Evolutionary conservation across 2,797 vertebrate genomes (phyloP).

Genomic region (Erpetoichthys calabaricus): DNA sequence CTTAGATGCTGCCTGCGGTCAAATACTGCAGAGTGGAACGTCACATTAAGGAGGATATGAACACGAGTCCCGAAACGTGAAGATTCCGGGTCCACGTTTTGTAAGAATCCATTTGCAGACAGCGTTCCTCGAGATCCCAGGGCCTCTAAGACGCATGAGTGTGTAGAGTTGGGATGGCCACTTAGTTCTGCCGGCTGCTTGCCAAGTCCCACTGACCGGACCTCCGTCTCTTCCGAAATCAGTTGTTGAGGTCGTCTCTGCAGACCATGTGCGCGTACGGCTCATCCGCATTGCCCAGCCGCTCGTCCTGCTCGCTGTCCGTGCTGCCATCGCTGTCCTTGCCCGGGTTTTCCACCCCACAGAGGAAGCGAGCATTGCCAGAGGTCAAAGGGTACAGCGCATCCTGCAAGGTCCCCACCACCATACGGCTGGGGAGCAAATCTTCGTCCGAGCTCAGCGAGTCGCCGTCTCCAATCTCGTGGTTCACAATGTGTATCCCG

Average conservation of each 20-base stretch:
- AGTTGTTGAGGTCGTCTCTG: constrained; percentile 38
- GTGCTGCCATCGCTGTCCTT: constrained; percentile 78
- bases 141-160: too few species aligned
- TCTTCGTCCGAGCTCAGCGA: constrained; percentile 88
- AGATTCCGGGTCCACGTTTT: too few species aligned
- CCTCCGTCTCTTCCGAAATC: too few species aligned
- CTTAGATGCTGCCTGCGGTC: too few species aligned
- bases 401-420: constrained; percentile 44
- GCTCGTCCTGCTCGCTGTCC: constrained; percentile 67
- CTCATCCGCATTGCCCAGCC: constrained; percentile 30
- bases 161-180: too few species aligned
- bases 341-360: constrained; percentile 38
- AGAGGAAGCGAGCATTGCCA: constrained; percentile 47
- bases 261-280: constrained; percentile 52
- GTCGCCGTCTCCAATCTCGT: constrained; percentile 69
- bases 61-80: too few species aligned
- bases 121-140: too few species aligned
- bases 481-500: constrained; percentile 63
- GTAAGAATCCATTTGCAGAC: too few species aligned
- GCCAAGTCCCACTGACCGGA: too few species aligned
- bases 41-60: too few species aligned
- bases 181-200: too few species aligned
- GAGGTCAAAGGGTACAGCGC: constrained; percentile 60
- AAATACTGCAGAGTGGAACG: too few species aligned
- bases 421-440: constrained; percentile 63